Percentiles rank a stretch among this genome's conserved stretches.
These are phyloP conservation scores for Cryptocheilus praepositus DNA, from an alignment of 2,888 invertebrate genomes.

Conservation along the genomic window DNA sequence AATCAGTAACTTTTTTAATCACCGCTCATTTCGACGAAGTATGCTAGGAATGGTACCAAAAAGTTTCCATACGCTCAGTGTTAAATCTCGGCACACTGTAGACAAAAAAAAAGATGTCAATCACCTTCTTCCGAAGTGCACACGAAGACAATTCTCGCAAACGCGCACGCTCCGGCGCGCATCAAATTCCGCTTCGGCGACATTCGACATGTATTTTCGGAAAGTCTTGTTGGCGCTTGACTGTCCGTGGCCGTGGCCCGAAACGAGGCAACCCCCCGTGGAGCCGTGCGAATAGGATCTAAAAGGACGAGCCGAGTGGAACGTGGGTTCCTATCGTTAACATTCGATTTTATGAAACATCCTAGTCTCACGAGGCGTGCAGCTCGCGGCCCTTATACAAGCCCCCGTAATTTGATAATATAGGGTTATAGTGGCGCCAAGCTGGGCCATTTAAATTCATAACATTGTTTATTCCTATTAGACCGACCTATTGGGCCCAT, in stretches of 20 bases:
- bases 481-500: constrained; percentile 54
- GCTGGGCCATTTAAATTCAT: constrained; percentile 63
- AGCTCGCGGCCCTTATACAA: constrained; percentile 45
- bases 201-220: constrained; percentile 34
- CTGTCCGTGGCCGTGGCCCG: constrained; percentile 36
- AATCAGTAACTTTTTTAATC: too few species aligned
- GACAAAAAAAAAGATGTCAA: too few species aligned
- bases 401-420: constrained; percentile 68
- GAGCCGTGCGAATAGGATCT: constrained; percentile 57
- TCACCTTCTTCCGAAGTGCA: too few species aligned
- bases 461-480: constrained; percentile 66
- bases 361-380: constrained; percentile 57
- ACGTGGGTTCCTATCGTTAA: constrained; percentile 63
- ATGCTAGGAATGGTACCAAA: too few species aligned
- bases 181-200: constrained; percentile 20
- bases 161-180: too few species aligned
- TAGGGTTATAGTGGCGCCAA: constrained; percentile 69
- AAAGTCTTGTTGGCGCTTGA: constrained; percentile 47
- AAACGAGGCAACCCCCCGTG: constrained; percentile 53
- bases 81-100: too few species aligned
- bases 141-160: too few species aligned
- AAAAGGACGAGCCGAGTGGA: constrained; percentile 46
- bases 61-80: too few species aligned
- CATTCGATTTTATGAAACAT: constrained; percentile 63
- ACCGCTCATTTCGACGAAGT: too few species aligned